Conservation (phyloP, 1,140 invertebrate species). For the Papilio polytes region DNA sequence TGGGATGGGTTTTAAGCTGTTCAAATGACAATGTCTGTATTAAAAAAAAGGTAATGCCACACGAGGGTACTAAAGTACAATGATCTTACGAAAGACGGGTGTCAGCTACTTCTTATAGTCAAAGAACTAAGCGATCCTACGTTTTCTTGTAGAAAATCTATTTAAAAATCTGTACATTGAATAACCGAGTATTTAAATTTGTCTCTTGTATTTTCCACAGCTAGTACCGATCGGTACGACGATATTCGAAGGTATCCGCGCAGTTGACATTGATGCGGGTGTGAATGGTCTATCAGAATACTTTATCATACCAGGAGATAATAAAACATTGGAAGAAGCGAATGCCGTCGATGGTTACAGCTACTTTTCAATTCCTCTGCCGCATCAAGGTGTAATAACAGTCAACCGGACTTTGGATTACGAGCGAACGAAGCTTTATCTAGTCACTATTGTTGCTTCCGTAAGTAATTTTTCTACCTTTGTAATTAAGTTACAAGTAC, state of each 20-base stretch:
- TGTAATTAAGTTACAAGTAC: too few relatives aligned
- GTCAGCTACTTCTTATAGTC: too few relatives aligned
- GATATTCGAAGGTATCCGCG: constrained; percentile 93
- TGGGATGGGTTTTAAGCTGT: neutral
- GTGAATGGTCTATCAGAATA: constrained; percentile 95
- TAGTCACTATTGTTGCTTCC: constrained; percentile 94
- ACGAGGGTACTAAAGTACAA: too few relatives aligned
- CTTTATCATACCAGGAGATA: constrained; percentile 86
- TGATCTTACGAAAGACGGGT: too few relatives aligned
- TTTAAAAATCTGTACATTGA: neutral
- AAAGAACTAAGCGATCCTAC: too few relatives aligned
- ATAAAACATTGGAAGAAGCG: constrained; percentile 75
- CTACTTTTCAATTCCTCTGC: constrained; percentile 93
- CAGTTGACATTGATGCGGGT: constrained; percentile 93
- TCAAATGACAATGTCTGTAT: neutral
- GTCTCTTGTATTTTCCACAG: constrained; percentile 82
- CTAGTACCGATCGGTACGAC: constrained; percentile 94
- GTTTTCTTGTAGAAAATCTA: neutral
- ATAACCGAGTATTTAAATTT: neutral
- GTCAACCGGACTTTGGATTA: constrained; percentile 95
- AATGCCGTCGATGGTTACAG: constrained; percentile 91
- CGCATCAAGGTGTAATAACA: constrained; percentile 95
- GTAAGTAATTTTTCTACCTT: constrained; percentile 85
- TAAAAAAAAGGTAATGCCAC: too few relatives aligned
- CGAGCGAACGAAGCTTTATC: constrained; percentile 94